Evolutionary conservation across 2,888 invertebrate species (phyloP).

Genomic region (Pharmacophagus antenor): DNA sequence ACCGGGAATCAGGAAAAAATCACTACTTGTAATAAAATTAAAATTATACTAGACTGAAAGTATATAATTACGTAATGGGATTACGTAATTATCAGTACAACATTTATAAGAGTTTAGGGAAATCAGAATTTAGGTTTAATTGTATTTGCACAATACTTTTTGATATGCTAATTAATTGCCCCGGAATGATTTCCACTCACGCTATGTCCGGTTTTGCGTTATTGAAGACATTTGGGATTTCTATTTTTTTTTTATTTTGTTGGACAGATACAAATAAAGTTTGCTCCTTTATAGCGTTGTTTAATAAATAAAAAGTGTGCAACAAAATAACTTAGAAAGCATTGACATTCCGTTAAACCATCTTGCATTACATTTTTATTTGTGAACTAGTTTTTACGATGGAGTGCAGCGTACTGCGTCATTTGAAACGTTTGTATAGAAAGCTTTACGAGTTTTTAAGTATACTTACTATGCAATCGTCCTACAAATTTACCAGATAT

Average conservation of each 20-base stretch:
- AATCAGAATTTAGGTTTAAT: slow-evolving; percentile 56
- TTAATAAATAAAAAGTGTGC: too few species aligned
- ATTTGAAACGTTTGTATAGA: neutral
- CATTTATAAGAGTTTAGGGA: slow-evolving; percentile 41
- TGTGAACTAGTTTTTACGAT: neutral
- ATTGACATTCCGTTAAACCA: too few species aligned
- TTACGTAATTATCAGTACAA: neutral
- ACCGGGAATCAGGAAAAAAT: too few species aligned
- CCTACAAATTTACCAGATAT: neutral
- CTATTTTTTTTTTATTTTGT: slow-evolving; percentile 31
- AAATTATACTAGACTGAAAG: too few species aligned
- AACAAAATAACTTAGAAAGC: too few species aligned
- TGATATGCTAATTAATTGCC: slow-evolving; percentile 69
- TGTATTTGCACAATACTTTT: slow-evolving; percentile 75
- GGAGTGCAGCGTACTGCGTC: neutral
- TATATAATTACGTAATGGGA: too few species aligned
- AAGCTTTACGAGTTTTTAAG: neutral
- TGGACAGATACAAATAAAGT: neutral
- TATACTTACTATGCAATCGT: neutral
- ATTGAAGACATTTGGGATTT: slow-evolving; percentile 35
- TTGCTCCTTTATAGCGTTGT: neutral
- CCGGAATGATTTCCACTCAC: slow-evolving; percentile 57
- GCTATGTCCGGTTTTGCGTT: slow-evolving; percentile 43
- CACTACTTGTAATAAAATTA: too few species aligned
- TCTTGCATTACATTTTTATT: neutral